Evolutionary conservation across 2,888 invertebrate species (phyloP), one percentile per base, ranked within the genome.

Genomic region (Oeneis ivallda): DNA sequence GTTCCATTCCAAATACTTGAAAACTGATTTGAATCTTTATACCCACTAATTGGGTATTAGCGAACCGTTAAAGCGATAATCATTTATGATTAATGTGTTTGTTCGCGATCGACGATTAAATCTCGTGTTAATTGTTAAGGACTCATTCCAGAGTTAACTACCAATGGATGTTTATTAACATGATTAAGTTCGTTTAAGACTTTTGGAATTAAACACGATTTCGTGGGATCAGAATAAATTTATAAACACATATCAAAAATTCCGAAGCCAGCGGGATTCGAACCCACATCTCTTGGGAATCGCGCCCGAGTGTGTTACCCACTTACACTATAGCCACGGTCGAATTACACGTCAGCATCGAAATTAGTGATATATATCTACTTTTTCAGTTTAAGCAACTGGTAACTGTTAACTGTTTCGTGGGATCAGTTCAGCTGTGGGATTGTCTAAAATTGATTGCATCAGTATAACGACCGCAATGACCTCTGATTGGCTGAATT

Each of bases 81-180:
- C 75, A 81, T 82, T 82, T 82, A 83, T 85, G 85, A 86, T 85
- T 81, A 81, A 85, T 85, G 82, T 81, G 81, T 83, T 83, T 80
- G 81, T 78, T 82, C 76, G 76, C 74, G 72, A 74, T 71, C 72
- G 72, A 73, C 77, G 77, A 79, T 81, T 78, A 82, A 81, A 79
- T 78, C 78, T 78, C 74, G 75, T 72, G 78, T 74, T 74, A 80
- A 79, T 78, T 76, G 76, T 79, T 76, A 78, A 79, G 81, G 76
- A 78, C 76, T 76, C 77, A 80, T 80, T 59, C 79, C 71, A 76
- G 75, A 73, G 79, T 83, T 83, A 82, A 85, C 84, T 80, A 79
- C 79, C 75, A 75, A 77, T 81, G 76, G 79, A 80, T 77, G 74
- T 74, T 70, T 74, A 74, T 76, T 77, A 77, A 71, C 62, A 61